Evolutionary conservation across 2,888 invertebrate genomes (phyloP), one percentile per base, ranked within the genome.

Genomic region (Aporophyla lueneburgensis): DNA sequence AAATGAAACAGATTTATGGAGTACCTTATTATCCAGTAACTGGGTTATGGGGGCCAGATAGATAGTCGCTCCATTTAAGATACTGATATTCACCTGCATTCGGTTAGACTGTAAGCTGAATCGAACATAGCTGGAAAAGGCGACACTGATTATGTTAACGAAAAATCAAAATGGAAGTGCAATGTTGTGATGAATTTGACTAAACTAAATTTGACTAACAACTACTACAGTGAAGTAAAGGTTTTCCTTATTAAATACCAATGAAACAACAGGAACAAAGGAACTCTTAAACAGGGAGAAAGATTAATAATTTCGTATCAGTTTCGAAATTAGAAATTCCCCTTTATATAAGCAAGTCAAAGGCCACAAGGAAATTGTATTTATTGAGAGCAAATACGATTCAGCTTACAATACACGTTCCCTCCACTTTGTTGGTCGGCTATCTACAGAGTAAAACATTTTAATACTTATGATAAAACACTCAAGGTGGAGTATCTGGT

Each of bases 381-480:
- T 27, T 49, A 27, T 51, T 65, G 16, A 46, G 21, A 40, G n/a
- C 21, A 54, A 54, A 40, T 10, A 21, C 16, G 10, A 58, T 43
- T 16, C 16, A 69, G 51, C 6, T n/a, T n/a, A 54, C 27, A 43
- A 75, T 33, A 43, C 19, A 58, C 14, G 16, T 77, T 40, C 46
- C 0, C 2, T n/a, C 16, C 27, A 61, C 51, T 59, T 51, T 3
- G 1, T 12, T 51, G 16, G 27, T 12, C 27, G 12, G 16, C 24
- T 7, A 24, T 24, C 4, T 54, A 40, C 19, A 43, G 56, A 24
- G 0, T 24, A 16, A 12, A 49, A n/a, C 6, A 16, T 71, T 56
- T 56, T 56, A 56, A 72, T 71, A 46, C 9, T 21, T 16, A 59
- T 16, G 73, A 40, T 73, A 72, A 51, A 71, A 58, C 54, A 71